Percentiles rank a stretch among this genome's conserved stretches.
Evolutionary conservation across 2,797 vertebrate genomes (phyloP).

Genomic region (Cuniculus paca): DNA sequence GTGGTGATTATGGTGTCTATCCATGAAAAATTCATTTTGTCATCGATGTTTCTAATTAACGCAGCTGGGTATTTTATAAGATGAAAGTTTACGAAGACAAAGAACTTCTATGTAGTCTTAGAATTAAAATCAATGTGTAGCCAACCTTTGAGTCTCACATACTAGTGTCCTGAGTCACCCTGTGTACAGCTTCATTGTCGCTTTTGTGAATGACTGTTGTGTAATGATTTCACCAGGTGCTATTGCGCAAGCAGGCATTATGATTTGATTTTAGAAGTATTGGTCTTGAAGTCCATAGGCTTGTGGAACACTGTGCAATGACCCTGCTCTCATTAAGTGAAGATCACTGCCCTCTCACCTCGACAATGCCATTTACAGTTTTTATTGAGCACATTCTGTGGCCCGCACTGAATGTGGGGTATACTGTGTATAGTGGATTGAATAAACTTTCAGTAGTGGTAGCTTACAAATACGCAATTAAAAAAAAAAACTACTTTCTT

Average conservation of each 20-base stretch:
- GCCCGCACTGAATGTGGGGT: neutral
- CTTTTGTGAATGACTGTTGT: constrained; percentile 9
- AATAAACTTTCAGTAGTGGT: neutral
- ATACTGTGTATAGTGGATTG: neutral
- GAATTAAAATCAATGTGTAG: neutral
- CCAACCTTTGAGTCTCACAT: neutral
- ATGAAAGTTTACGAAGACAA: neutral
- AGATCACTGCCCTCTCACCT: neutral
- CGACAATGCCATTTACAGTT: neutral
- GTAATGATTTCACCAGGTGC: neutral
- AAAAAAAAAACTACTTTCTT: neutral
- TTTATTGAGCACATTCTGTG: neutral
- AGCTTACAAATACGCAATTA: neutral
- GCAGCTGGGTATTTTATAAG: neutral
- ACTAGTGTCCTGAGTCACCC: neutral
- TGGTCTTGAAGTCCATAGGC: neutral
- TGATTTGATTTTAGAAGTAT: neutral
- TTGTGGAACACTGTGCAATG: neutral
- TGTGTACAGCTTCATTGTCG: neutral
- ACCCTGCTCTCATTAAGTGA: neutral
- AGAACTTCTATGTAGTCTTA: neutral
- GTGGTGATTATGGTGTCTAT: neutral
- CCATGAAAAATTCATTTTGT: constrained; percentile 30
- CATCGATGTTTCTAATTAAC: constrained; percentile 13
- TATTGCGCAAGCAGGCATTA: neutral